Percentiles rank a stretch among this genome's conserved stretches.
These are phyloP conservation scores for Zaprionus tsacasi DNA, from an alignment of 1,140 invertebrate genomes.

Conservation along the genomic window DNA sequence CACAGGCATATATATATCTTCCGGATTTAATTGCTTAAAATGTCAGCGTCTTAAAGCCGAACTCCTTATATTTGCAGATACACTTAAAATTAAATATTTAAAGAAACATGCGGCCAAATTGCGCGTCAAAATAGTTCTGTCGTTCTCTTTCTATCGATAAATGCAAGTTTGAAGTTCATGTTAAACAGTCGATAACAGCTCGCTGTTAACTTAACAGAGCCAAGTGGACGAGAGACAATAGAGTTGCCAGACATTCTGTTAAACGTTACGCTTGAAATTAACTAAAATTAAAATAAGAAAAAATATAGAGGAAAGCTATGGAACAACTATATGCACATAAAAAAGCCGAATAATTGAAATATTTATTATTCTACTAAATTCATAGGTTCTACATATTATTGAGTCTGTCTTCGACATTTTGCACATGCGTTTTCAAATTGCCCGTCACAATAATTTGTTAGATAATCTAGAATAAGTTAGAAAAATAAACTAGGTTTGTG, in stretches of 20 bases:
- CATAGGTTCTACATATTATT: background rate
- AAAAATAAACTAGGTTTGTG: background rate
- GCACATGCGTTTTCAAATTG: background rate
- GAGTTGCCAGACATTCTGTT: background rate
- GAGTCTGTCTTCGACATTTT: background rate
- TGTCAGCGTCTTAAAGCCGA: no score
- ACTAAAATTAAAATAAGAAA: background rate
- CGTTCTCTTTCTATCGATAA: background rate
- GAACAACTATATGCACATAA: background rate
- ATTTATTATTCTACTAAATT: background rate
- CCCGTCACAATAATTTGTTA: background rate
- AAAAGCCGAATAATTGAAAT: background rate
- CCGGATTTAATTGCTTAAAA: no score
- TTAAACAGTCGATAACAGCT: background rate
- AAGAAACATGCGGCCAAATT: no score
- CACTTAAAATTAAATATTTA: no score
- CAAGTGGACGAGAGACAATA: background rate
- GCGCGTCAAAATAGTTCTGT: no score
- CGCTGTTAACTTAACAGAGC: conserved; percentile 1
- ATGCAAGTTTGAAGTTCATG: background rate
- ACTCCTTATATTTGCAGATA: no score
- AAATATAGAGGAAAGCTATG: background rate
- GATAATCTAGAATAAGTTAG: background rate
- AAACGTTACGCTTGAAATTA: background rate
- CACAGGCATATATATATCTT: no score